Conservation (phyloP, 2,797 vertebrate species). For the Fundulus diaphanus region DNA sequence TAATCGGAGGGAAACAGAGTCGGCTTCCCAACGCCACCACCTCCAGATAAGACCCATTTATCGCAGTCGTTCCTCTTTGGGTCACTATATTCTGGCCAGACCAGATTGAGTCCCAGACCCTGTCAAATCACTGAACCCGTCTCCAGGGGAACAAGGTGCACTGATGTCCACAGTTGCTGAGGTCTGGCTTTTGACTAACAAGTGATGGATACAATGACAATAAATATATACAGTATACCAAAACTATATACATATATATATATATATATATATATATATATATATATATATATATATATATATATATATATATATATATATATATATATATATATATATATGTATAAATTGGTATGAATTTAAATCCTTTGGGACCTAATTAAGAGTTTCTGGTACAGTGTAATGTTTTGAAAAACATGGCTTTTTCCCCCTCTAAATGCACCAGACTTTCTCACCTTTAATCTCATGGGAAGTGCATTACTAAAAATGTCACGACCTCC, state of each 20-base stretch:
- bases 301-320: no score
- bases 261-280: no score
- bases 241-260: no score
- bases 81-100: slow-evolving; percentile 59
- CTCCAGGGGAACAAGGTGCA: slow-evolving; percentile 52
- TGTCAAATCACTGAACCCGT: slow-evolving; percentile 65
- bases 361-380: not conserved
- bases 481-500: not conserved
- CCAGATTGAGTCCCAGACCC: slow-evolving; percentile 68
- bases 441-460: slow-evolving; percentile 65
- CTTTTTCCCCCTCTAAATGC: slow-evolving; percentile 30
- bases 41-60: slow-evolving; percentile 84
- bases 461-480: slow-evolving; percentile 61
- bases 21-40: slow-evolving; percentile 76
- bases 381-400: slow-evolving; percentile 15
- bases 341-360: slow-evolving; percentile 13
- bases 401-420: not conserved
- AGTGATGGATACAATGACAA: slow-evolving; percentile 59
- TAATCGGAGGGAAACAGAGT: slow-evolving; percentile 82
- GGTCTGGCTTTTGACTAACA: slow-evolving; percentile 53
- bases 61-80: slow-evolving; percentile 74
- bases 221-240: no score
- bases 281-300: no score
- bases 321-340: no score
- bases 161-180: slow-evolving; percentile 57